Conservation (phyloP, 2,797 vertebrate genomes). For the Fringilla coelebs region DNA sequence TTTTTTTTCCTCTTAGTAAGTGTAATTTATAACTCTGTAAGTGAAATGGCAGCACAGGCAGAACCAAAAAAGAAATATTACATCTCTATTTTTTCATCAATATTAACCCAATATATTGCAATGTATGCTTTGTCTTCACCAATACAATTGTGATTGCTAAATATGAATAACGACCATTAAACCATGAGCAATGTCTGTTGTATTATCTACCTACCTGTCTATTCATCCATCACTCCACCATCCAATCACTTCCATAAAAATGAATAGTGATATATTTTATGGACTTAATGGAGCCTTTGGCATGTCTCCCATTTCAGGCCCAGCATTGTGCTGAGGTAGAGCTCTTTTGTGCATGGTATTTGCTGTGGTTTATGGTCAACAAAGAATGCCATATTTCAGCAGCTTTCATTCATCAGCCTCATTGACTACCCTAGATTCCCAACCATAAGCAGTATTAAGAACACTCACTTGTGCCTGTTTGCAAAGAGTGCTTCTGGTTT, state of each 20-base stretch:
- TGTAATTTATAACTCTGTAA: conserved; percentile 11
- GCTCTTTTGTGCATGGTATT: neutral
- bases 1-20: neutral
- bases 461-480: neutral
- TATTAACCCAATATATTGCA: conserved; percentile 35
- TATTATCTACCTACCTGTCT: conserved; percentile 15
- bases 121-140: conserved; percentile 14
- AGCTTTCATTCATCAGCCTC: neutral
- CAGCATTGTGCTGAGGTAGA: neutral
- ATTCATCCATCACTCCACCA: neutral
- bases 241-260: neutral
- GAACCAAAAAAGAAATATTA: conserved; percentile 32
- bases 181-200: neutral
- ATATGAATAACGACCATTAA: conserved; percentile 20
- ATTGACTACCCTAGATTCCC: neutral
- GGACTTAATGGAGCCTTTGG: conserved; percentile 10
- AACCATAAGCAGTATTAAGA: neutral
- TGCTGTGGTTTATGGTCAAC: neutral
- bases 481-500: neutral
- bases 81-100: conserved; percentile 11
- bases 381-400: neutral
- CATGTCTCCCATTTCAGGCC: neutral
- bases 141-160: conserved; percentile 19
- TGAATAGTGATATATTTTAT: neutral
- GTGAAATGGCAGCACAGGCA: neutral